These are phyloP conservation scores for Frieseomelitta varia DNA, from an alignment of 1,140 invertebrate species.

Conservation along the genomic window DNA sequence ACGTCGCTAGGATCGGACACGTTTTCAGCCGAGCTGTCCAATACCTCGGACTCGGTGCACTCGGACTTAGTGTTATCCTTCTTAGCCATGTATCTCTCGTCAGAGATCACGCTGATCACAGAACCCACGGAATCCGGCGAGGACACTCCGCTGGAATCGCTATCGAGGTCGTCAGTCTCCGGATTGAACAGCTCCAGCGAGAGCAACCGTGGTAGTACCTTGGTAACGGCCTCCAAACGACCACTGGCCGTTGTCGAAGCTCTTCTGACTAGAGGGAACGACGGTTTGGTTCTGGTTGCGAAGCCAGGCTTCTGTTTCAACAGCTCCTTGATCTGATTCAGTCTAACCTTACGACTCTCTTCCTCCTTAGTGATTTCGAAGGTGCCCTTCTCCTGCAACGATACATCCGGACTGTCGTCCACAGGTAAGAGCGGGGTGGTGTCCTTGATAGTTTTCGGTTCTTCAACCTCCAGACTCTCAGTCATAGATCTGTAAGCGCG, in stretches of 20 bases:
- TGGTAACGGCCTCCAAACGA: constrained; percentile 81
- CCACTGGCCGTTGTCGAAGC: constrained; percentile 82
- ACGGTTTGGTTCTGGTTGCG: constrained; percentile 72
- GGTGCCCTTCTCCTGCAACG: constrained; percentile 33
- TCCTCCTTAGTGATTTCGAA: constrained; percentile 63
- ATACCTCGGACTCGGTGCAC: constrained; percentile 26
- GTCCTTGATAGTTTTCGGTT: constrained; percentile 37
- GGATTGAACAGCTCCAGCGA: constrained; percentile 94
- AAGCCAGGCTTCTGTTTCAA: constrained; percentile 85
- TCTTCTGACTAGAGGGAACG: constrained; percentile 85
- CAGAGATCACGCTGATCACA: constrained; percentile 87
- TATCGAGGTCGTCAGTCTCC: constrained; percentile 94
- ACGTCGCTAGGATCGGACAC: constrained; percentile 31
- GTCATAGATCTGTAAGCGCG: constrained; percentile 45
- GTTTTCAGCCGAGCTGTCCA: constrained; percentile 36
- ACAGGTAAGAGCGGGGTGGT: constrained; percentile 16
- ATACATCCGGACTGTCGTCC: constrained; percentile 1
- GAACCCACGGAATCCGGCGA: constrained; percentile 93
- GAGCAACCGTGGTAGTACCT: constrained; percentile 86
- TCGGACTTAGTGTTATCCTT: constrained; percentile 53
- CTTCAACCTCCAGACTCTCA: constrained; percentile 26
- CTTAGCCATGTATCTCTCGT: constrained; percentile 72
- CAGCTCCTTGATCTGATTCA: constrained; percentile 87
- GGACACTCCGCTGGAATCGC: constrained; percentile 92
- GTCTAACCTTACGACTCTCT: constrained; percentile 83